Percentiles rank a stretch among this genome's conserved stretches.
Evolutionary conservation across 2,113 vertebrate genomes (phyloP).

Genomic region (Leucosticte australis): DNA sequence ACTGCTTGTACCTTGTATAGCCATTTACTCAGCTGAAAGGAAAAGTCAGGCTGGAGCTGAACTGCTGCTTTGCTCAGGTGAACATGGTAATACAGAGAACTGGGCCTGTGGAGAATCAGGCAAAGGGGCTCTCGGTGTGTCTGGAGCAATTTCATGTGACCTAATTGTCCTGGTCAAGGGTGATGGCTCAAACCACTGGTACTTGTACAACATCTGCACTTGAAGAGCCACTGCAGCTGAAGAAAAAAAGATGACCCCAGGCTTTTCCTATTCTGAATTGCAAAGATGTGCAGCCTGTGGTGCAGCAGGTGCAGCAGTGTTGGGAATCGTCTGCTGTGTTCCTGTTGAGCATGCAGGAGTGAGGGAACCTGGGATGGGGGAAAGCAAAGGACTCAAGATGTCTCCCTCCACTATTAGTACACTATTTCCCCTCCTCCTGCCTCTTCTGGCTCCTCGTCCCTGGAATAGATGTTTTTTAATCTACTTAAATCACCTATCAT

Average conservation of each 20-base stretch:
- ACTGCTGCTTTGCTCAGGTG: neutral
- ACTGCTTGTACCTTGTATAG: neutral
- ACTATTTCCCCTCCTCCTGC: neutral
- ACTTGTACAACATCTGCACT: neutral
- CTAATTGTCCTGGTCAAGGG: neutral
- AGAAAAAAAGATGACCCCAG: neutral
- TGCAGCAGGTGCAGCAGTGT: neutral
- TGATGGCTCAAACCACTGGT: neutral
- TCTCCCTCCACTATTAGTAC: neutral
- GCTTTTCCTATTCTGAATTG: neutral
- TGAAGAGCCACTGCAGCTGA: neutral
- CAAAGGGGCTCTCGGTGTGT: neutral
- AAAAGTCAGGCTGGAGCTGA: neutral
- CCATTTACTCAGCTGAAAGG: neutral
- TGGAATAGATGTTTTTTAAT: neutral
- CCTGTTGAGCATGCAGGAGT: neutral
- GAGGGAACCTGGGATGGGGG: neutral
- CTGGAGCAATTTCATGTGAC: neutral
- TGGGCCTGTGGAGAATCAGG: neutral
- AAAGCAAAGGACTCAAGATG: neutral
- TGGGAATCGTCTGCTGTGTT: neutral
- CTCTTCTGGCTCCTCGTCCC: neutral
- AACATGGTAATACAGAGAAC: rapidly evolving
- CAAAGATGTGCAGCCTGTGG: neutral
- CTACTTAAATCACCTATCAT: neutral